Conservation (phyloP, 2,113 vertebrate genomes). For the Rynchops niger region DNA sequence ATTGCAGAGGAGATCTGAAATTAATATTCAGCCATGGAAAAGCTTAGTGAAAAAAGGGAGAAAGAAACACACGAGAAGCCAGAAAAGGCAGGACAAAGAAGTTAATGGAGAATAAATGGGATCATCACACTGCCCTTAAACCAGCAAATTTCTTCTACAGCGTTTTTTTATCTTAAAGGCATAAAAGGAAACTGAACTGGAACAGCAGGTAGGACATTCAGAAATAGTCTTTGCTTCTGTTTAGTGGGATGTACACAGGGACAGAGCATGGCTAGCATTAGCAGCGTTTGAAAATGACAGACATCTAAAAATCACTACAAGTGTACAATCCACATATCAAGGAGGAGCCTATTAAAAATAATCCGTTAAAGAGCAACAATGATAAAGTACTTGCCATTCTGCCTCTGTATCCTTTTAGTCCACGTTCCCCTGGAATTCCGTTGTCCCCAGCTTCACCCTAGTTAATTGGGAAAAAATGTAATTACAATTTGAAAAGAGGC, state of each 20-base stretch:
- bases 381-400: neutral
- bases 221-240: neutral
- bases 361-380: neutral
- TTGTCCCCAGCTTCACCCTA: conserved; percentile 41
- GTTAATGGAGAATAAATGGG: neutral
- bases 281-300: neutral
- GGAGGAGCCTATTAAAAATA: neutral
- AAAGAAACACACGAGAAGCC: neutral
- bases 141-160: neutral
- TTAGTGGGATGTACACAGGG: neutral
- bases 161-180: neutral
- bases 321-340: neutral
- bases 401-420: conserved; percentile 53
- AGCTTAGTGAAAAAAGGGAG: neutral
- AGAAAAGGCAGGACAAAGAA: neutral
- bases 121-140: neutral
- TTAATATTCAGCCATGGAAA: neutral
- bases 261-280: neutral
- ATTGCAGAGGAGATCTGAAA: neutral
- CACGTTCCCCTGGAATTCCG: neutral
- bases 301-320: neutral
- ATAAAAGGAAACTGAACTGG: neutral
- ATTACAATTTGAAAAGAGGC: neutral
- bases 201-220: neutral
- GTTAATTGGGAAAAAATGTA: neutral